These are phyloP conservation scores for Scaeva pyrastri DNA, from an alignment of 2,888 invertebrate genomes.

Conservation along the genomic window DNA sequence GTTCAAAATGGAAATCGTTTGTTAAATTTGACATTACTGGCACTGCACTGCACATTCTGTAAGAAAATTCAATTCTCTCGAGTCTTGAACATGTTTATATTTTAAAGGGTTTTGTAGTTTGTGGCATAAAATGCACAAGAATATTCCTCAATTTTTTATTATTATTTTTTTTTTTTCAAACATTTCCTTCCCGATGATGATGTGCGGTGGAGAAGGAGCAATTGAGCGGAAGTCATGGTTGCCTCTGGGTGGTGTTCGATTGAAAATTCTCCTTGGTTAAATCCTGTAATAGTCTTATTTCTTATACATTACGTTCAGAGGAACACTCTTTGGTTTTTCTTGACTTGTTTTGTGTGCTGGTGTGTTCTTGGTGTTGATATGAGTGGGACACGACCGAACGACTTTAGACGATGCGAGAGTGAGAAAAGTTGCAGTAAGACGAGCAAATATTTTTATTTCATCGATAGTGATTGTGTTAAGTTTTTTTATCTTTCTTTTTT, in stretches of 20 bases:
- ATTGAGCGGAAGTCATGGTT: constrained; percentile 14
- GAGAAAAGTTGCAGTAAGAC: constrained; percentile 23
- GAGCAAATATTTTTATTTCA: constrained; percentile 34
- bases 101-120: constrained; percentile 35
- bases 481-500: constrained; percentile 5
- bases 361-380: neutral
- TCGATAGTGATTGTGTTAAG: constrained; percentile 38
- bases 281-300: constrained; percentile 8
- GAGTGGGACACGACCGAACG: constrained; percentile 9
- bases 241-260: constrained; percentile 25
- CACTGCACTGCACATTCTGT: neutral
- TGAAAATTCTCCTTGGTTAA: constrained; percentile 22
- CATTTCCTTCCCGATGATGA: constrained; percentile 7
- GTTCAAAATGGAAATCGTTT: neutral
- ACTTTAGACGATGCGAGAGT: neutral
- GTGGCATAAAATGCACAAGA: constrained; percentile 32
- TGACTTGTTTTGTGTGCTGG: no score
- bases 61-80: neutral
- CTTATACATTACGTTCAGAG: no score
- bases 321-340: constrained; percentile 6
- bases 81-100: neutral
- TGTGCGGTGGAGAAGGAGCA: neutral
- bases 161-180: neutral
- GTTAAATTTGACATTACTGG: neutral
- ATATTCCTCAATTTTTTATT: neutral